Base-by-base conservation (phyloP, 2,797 vertebrate genomes). In the Lepilemur ruficaudatus region DNA sequence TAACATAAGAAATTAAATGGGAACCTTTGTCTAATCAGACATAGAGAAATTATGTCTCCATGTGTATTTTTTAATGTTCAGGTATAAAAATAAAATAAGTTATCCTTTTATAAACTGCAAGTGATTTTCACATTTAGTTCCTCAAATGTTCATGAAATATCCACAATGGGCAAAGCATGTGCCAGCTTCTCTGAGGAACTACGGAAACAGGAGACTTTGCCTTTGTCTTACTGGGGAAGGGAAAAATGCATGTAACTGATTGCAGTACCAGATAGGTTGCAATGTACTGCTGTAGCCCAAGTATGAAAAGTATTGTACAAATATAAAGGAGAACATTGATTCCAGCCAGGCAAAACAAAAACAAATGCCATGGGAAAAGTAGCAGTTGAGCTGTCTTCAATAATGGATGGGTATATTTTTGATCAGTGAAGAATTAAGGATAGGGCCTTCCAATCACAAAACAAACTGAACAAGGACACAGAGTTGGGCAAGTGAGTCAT, bases 61-160 rank as follows among this genome's bases (percentile, higher is more conserved):
- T 91, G 11, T 63, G 72, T 38, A 55, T 82, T 41, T 80, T 87
- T 81, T 85, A 72, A 72, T 81, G 4, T 90, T 69, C n/a, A 50
- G 46, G n/a, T 81, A 8, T 92, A 88, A 84, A 95, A 90, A 38
- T 94, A 30, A 96, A 92, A 61, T 95, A 89, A 93, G 43, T 81
- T 79, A 46, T 30, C 5, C 52, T 57, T 83, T 85, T 95, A 52
- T 91, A 80, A 89, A 80, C 55, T 82, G 0, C 18, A 84, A 14
- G 84, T 57, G 46, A 63, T 93, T 65, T 4, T 92, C 57, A 76
- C 22, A 61, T 48, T 93, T 13, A 65, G 2, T 79, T 93, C 28
- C 30, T 70, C 20, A 75, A 7, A 30, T 57, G 23, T 61, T 96
- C 91, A 61, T 89, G 76, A 88, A 91, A 84, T 67, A 85, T 61